Evolutionary conservation across 1,140 invertebrate species (phyloP).

Genomic region (Drosophila insularis): DNA sequence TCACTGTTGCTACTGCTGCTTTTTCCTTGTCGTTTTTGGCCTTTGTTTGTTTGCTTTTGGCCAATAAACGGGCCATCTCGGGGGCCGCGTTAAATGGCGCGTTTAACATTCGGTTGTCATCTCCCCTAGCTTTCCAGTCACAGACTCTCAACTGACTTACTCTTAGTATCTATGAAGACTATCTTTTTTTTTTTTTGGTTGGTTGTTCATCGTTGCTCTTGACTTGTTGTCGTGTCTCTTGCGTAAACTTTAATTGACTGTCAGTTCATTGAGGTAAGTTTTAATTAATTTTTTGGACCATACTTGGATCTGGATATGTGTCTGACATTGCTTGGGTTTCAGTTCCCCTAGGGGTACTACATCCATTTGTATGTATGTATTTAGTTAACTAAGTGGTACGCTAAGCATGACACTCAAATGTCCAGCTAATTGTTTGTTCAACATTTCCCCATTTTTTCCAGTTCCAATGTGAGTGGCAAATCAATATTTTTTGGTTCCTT

Average conservation of each 20-base stretch:
- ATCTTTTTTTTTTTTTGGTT: constrained; percentile 12
- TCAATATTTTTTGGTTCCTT: constrained; percentile 12
- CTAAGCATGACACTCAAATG: constrained; percentile 39
- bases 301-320: constrained; percentile 17
- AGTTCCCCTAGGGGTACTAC: neutral
- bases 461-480: neutral
- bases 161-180: constrained; percentile 7
- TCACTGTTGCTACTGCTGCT: constrained; percentile 15
- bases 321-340: constrained; percentile 10
- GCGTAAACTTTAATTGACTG: constrained; percentile 75
- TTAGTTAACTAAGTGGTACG: constrained; percentile 28
- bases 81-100: constrained; percentile 63
- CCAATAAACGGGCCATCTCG: constrained; percentile 62
- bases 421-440: constrained; percentile 45
- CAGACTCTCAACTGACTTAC: neutral
- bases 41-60: constrained; percentile 71
- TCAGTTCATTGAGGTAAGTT: constrained; percentile 75
- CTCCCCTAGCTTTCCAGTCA: neutral
- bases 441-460: constrained; percentile 20
- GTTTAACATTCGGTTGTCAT: constrained; percentile 62
- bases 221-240: constrained; percentile 52
- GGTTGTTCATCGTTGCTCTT: constrained; percentile 22
- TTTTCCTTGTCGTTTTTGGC: constrained; percentile 60
- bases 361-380: neutral
- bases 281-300: constrained; percentile 69